Base-by-base conservation (phyloP, 2,797 vertebrate genomes). In the Bothrops alternatus region DNA sequence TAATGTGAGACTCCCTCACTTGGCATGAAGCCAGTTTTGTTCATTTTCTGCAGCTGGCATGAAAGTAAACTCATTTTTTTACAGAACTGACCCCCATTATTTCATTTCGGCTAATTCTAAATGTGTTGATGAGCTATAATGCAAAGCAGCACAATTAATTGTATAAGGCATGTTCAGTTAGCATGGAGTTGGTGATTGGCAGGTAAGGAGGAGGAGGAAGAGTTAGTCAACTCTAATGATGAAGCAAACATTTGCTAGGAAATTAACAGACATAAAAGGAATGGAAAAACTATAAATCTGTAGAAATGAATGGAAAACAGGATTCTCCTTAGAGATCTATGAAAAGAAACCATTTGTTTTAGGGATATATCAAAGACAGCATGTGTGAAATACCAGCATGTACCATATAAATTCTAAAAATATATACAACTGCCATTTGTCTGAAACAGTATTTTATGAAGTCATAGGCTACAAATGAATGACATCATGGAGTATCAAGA, bases 31-130 rank as follows among this genome's bases (percentile, higher is more conserved):
- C 96, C 97, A 97, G 88, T 93, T 95, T 93, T 96, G 94, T 86
- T 96, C 96, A 96, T 97, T 97, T 97, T 97, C 96, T 97, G 96
- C 97, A 98, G 96, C 96, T 97, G 97, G 97, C 96, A 97, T 96
- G 95, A 97, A 96, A 96, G 96, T 97, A 97, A 98, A 97, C 97
- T 97, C 97, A 96, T 97, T 97, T 97, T 82, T 93, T 97, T 97
- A 96, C 96, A 96, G 95, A 97, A 97, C 96, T 97, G 97, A 97
- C 96, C 97, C 96, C 96, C 97, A 96, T 97, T 97, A 97, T 97
- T 97, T 97, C 96, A 97, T 97, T 97, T 97, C 96, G 94, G 95
- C 94, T 95, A 97, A 96, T 96, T 97, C 95, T 94, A 95, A 97
- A 96, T 93, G 96, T 95, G 95, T 95, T 97, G 96, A 97, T 97